Percentiles rank a stretch among this genome's conserved stretches.
phyloP scores from a whole-genome alignment of 2,888 invertebrate species.

The Polia nebulosa region DNA sequence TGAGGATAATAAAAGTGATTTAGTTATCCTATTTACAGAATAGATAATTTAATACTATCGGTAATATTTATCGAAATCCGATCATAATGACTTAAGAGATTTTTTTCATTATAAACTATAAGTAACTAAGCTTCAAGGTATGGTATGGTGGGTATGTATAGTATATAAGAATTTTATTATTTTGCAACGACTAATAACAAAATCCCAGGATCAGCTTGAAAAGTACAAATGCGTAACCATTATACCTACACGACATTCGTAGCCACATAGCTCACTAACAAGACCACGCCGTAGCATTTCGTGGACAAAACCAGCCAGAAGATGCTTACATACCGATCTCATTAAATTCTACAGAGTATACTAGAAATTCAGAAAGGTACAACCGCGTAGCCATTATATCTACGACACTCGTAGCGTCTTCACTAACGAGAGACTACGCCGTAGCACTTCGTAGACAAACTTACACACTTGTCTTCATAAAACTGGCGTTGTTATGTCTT shows the following conservation, averaged over 20 bases:
- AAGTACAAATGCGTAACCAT: neutral
- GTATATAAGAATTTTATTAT: no score
- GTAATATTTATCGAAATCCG: neutral
- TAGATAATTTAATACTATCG: neutral
- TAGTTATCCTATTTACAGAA: no score
- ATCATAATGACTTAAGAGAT: neutral
- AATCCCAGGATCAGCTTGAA: neutral
- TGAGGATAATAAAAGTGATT: neutral
- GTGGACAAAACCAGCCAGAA: neutral
- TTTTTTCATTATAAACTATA: neutral
- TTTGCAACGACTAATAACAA: neutral
- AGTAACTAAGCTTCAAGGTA: neutral
- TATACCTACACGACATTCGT: neutral
- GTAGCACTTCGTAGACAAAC: constrained; percentile 42
- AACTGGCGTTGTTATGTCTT: neutral
- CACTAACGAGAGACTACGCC: constrained; percentile 34
- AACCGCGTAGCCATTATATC: constrained; percentile 11
- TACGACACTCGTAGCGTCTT: constrained; percentile 13
- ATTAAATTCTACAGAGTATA: neutral
- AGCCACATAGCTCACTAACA: neutral
- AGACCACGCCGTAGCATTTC: constrained; percentile 7
- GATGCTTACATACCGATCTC: neutral
- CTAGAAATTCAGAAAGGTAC: constrained; percentile 1
- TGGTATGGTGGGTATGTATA: no score
- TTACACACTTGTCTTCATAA: neutral